A percentile compares a stretch with the other conserved stretches of the same genome.
Evolutionary conservation across 2,888 invertebrate species (phyloP).

Genomic region (Hymenopus coronatus): DNA sequence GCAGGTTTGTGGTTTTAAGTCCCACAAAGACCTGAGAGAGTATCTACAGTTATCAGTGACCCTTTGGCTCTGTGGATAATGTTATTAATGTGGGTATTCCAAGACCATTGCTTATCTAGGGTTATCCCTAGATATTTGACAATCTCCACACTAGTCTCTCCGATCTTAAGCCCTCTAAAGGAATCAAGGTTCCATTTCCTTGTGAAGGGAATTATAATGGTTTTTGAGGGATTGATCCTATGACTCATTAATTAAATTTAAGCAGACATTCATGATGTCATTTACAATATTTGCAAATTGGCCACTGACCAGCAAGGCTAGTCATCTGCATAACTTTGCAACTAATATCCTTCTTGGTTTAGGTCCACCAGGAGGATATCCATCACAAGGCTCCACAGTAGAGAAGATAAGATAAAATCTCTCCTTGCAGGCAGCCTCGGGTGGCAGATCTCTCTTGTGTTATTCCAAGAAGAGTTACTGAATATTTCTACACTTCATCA

Average conservation of each 20-base stretch:
- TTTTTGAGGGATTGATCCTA: neutral
- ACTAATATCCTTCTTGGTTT: neutral
- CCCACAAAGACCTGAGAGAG: no score
- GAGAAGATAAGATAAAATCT: conserved; percentile 40
- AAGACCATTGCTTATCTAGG: no score
- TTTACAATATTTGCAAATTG: neutral
- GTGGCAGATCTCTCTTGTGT: neutral
- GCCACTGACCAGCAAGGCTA: neutral
- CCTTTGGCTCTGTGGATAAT: no score
- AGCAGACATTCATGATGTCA: neutral
- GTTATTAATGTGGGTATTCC: no score
- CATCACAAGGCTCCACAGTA: conserved; percentile 39
- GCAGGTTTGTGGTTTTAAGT: no score
- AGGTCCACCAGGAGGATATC: conserved; percentile 20
- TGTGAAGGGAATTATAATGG: no score
- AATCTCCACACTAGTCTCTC: no score
- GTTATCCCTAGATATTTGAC: no score
- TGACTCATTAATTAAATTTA: neutral
- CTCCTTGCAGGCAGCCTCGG: conserved; percentile 40
- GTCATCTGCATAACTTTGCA: neutral
- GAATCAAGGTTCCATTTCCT: no score
- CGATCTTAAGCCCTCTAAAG: no score
- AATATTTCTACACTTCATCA: conserved; percentile 21
- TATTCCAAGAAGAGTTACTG: neutral
- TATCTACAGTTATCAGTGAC: no score